phyloP scores from a whole-genome alignment of 2,797 vertebrate species.

The Sebastiscus tertius region DNA sequence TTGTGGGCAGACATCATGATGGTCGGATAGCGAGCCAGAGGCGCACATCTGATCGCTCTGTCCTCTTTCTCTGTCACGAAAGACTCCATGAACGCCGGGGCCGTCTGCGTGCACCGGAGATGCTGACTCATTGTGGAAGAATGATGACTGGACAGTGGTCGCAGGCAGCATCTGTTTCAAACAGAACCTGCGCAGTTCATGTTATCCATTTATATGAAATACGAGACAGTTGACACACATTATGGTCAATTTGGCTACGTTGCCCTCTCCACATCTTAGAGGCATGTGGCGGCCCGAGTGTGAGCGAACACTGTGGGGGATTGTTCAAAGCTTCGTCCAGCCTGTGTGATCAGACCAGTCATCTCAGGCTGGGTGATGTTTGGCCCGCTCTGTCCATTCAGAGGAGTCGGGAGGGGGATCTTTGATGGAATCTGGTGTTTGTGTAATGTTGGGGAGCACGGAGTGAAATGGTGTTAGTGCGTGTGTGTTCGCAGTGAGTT shows the following conservation, averaged over 20 bases:
- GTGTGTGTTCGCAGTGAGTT: neutral
- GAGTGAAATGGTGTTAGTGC: constrained; percentile 57
- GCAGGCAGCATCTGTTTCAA: constrained; percentile 15
- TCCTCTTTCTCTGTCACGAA: constrained; percentile 46
- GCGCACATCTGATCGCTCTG: constrained; percentile 38
- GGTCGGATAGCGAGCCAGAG: constrained; percentile 50
- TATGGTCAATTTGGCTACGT: constrained; percentile 33
- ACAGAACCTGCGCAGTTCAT: constrained; percentile 24
- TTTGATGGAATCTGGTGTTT: constrained; percentile 81
- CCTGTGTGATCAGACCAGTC: constrained; percentile 65
- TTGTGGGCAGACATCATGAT: constrained; percentile 56
- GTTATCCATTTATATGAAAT: constrained; percentile 41
- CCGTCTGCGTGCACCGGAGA: constrained; percentile 16
- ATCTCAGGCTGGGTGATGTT: constrained; percentile 66
- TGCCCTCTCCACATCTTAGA: constrained; percentile 38
- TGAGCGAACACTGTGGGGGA: constrained; percentile 61
- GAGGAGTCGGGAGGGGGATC: constrained; percentile 37
- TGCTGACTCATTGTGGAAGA: constrained; percentile 65
- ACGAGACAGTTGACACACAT: constrained; percentile 33
- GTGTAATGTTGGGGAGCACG: constrained; percentile 69
- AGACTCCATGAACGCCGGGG: constrained; percentile 5
- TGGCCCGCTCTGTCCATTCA: constrained; percentile 78
- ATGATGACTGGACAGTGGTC: constrained; percentile 12
- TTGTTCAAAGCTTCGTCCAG: constrained; percentile 60
- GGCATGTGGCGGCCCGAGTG: constrained; percentile 34